Percentiles rank a stretch among this genome's conserved stretches.
Conservation (phyloP, 2,888 invertebrate genomes). For the Meliscaeva auricollis region DNA sequence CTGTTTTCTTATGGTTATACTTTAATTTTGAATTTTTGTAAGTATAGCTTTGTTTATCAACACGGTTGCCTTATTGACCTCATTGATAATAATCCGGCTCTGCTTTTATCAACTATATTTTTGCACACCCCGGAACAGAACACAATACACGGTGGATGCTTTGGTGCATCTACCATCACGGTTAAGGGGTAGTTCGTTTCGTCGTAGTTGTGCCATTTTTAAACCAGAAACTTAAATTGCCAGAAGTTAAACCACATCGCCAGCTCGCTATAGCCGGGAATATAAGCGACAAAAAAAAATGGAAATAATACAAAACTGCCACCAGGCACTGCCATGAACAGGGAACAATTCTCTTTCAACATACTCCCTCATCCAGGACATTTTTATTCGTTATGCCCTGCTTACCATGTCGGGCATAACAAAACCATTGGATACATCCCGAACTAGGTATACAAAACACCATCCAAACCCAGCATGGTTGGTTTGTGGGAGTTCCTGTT, state of each 20-base stretch:
- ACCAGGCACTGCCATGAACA: slow-evolving; percentile 56
- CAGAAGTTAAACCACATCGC: slow-evolving; percentile 69
- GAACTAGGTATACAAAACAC: slow-evolving; percentile 39
- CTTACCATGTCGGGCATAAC: slow-evolving; percentile 70
- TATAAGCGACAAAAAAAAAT: slow-evolving; percentile 18
- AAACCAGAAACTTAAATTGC: slow-evolving; percentile 70
- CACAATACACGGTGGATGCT: neutral
- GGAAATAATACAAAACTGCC: slow-evolving; percentile 31
- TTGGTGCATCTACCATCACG: slow-evolving; percentile 15
- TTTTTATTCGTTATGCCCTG: slow-evolving; percentile 70
- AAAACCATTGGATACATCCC: slow-evolving; percentile 56
- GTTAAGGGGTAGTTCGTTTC: slow-evolving; percentile 18
- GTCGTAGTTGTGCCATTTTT: slow-evolving; percentile 58
- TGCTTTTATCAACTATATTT: neutral
- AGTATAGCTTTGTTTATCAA: neutral
- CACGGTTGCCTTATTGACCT: no score
- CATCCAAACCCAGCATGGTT: slow-evolving; percentile 34
- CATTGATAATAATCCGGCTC: neutral
- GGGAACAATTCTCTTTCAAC: slow-evolving; percentile 69
- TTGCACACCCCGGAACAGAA: slow-evolving; percentile 10
- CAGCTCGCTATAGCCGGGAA: slow-evolving; percentile 23
- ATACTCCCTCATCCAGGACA: slow-evolving; percentile 67
- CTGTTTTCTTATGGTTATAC: no score
- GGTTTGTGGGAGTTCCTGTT: slow-evolving; percentile 48
- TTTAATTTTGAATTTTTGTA: no score